Conservation (phyloP, 2,797 vertebrate genomes). For the Ctenochaetus hawaiiensis region DNA sequence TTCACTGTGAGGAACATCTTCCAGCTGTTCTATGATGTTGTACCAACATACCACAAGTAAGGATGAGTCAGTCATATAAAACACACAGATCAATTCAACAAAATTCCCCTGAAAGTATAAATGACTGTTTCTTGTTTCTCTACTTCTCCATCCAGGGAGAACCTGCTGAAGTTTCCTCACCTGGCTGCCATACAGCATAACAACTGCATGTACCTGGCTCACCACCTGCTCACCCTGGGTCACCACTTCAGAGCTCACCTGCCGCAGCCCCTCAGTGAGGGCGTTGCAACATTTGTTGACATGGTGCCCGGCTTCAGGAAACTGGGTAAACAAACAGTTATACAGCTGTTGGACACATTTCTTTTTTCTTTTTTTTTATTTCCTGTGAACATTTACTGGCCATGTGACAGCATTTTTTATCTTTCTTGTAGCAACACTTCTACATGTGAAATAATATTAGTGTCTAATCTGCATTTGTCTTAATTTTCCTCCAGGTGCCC, state of each 20-base stretch:
- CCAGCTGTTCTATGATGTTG: constrained; percentile 96
- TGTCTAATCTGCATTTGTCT: background rate
- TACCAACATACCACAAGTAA: constrained; percentile 98
- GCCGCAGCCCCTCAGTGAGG: constrained; percentile 84
- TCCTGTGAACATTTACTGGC: too few species aligned
- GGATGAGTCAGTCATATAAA: constrained; percentile 24
- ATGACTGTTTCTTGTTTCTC: background rate
- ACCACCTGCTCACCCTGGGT: constrained; percentile 95
- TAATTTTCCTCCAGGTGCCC: constrained; percentile 80
- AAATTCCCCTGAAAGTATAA: background rate
- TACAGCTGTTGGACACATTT: background rate
- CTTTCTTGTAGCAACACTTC: too few species aligned
- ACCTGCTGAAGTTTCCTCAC: constrained; percentile 95
- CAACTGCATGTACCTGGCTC: constrained; percentile 98
- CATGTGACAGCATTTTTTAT: too few species aligned
- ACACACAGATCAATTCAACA: fast-evolving
- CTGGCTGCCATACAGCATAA: constrained; percentile 97
- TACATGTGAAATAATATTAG: too few species aligned
- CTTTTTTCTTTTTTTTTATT: too few species aligned
- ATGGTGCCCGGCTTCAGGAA: constrained; percentile 94
- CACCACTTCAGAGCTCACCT: constrained; percentile 92
- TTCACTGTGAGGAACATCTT: constrained; percentile 96
- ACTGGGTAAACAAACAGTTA: constrained; percentile 85
- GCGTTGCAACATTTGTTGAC: constrained; percentile 92
- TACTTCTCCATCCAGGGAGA: constrained; percentile 86